These are phyloP conservation scores for Syngnathoides biaculeatus DNA, from an alignment of 2,113 vertebrate genomes.

Conservation along the genomic window DNA sequence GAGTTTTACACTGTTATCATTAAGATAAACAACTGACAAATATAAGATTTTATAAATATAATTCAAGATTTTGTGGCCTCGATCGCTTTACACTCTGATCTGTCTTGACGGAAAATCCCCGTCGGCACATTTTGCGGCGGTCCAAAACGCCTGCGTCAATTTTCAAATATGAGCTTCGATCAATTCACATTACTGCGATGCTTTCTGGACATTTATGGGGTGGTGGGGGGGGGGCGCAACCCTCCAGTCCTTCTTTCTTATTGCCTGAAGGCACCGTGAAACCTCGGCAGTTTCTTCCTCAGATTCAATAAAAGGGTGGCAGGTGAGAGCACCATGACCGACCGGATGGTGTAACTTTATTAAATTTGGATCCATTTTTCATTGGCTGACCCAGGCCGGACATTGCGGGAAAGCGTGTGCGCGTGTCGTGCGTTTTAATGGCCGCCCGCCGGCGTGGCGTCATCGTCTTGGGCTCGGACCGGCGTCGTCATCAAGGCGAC, in stretches of 20 bases:
- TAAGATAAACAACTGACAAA: too few species aligned
- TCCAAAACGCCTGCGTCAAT: not conserved
- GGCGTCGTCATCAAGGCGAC: conserved; percentile 21
- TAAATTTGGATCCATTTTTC: conserved; percentile 36
- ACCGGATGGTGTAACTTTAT: conserved; percentile 39
- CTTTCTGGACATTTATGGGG: not conserved
- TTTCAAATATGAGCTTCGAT: not conserved
- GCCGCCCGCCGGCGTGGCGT: conserved; percentile 14
- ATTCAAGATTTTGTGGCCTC: not conserved
- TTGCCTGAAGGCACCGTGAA: conserved; percentile 13
- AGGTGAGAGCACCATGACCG: conserved; percentile 37
- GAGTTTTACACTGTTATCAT: too few species aligned
- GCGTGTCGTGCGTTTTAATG: not conserved
- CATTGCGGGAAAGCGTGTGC: conserved; percentile 24
- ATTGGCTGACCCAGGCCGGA: conserved; percentile 5
- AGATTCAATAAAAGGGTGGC: conserved; percentile 48
- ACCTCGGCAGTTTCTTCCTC: conserved; percentile 13
- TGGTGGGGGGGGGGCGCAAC: too few species aligned
- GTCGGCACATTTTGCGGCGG: not conserved
- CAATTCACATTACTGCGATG: not conserved
- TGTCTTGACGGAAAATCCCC: not conserved
- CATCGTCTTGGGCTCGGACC: conserved; percentile 20
- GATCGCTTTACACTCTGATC: too few species aligned
- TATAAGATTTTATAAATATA: too few species aligned
- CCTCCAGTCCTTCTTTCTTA: conserved; percentile 2